Conservation (phyloP, 2,113 vertebrate species). For the Oriolus oriolus region DNA sequence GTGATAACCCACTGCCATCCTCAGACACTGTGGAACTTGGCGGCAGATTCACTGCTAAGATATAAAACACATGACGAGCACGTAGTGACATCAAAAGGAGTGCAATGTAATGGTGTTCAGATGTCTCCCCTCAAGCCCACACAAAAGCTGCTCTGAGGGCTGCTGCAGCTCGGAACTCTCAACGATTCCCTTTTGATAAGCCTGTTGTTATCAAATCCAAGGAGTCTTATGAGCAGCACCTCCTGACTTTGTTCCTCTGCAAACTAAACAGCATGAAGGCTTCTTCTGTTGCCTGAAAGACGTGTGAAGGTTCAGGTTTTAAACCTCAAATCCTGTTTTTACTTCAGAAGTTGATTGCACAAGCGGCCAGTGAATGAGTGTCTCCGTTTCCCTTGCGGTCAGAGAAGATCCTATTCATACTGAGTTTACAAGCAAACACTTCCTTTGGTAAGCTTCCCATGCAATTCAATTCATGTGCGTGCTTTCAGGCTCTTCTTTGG, state of each 20-base stretch:
- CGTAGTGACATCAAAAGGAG: conserved; percentile 19
- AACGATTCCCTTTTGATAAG: conserved; percentile 7
- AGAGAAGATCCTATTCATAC: conserved; percentile 56
- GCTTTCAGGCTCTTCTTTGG: not conserved
- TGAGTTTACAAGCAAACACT: conserved; percentile 50
- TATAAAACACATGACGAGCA: conserved; percentile 21
- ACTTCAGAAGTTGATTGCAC: conserved; percentile 55
- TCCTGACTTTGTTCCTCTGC: conserved; percentile 33
- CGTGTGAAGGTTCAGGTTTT: conserved; percentile 35
- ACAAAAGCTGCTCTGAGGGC: not conserved
- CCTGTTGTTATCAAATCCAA: not conserved
- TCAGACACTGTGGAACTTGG: not conserved
- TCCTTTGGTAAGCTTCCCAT: conserved; percentile 51
- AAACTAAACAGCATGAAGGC: not conserved
- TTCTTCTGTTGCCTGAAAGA: conserved; percentile 43
- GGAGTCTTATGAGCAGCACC: conserved; percentile 34
- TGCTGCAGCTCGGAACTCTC: not conserved
- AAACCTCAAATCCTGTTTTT: conserved; percentile 48
- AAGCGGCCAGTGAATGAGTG: conserved; percentile 35
- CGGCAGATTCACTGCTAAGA: not conserved
- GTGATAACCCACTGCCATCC: not conserved
- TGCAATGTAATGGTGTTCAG: conserved; percentile 12
- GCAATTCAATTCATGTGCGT: not conserved
- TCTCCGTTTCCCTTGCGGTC: conserved; percentile 44
- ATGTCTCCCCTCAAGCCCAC: not conserved